A percentile compares a stretch with the other conserved stretches of the same genome.
These are phyloP conservation scores for Typhlichthys subterraneus DNA, from an alignment of 2,797 vertebrate genomes.

Conservation along the genomic window DNA sequence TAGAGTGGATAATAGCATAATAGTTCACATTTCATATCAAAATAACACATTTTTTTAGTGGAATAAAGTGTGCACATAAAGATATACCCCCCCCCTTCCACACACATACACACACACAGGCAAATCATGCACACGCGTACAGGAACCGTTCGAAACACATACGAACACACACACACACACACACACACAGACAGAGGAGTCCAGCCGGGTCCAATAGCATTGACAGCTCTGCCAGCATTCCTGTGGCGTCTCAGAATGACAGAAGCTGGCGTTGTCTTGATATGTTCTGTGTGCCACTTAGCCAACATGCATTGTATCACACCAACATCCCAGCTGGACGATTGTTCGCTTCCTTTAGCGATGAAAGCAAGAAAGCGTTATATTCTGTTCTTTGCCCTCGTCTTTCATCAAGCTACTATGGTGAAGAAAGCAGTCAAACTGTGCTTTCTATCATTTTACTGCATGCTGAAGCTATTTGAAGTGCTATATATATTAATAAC, in stretches of 20 bases:
- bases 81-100: too few species aligned
- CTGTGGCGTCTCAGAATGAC: conserved; percentile 44
- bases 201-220: conserved; percentile 1
- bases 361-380: conserved; percentile 17
- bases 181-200: not conserved
- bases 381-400: too few species aligned
- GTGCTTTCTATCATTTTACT: too few species aligned
- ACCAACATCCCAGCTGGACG: conserved; percentile 42
- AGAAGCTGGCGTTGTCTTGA: conserved; percentile 61
- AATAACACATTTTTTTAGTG: too few species aligned
- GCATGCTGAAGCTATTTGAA: too few species aligned
- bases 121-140: not conserved
- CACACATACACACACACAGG: not conserved
- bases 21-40: too few species aligned
- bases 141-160: not conserved
- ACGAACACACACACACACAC: not conserved
- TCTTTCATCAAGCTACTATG: too few species aligned
- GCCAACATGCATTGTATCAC: conserved; percentile 37
- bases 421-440: too few species aligned
- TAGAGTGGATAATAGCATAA: too few species aligned
- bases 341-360: conserved; percentile 38
- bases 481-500: too few species aligned
- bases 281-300: conserved; percentile 48
- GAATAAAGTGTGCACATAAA: not conserved
- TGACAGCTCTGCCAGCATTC: conserved; percentile 12